These are phyloP conservation scores for Eueides isabella DNA, from an alignment of 1,140 invertebrate genomes.

Conservation along the genomic window DNA sequence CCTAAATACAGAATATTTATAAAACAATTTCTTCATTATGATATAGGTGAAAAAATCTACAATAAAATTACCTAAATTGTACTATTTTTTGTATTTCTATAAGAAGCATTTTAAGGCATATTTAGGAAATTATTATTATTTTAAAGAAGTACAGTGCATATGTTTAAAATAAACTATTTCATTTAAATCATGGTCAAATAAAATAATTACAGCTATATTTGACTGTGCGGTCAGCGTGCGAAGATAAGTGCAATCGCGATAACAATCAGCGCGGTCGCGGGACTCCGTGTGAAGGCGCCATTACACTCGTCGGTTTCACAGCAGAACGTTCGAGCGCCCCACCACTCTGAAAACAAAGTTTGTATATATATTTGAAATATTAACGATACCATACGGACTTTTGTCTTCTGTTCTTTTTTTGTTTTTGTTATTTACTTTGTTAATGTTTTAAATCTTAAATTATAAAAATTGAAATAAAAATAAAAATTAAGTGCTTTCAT, in stretches of 20 bases:
- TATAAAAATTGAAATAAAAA: too few species aligned
- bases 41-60: background rate
- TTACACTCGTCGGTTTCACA: constrained; percentile 85
- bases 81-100: constrained; percentile 9
- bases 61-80: constrained; percentile 5
- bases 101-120: background rate
- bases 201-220: constrained; percentile 16
- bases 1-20: background rate
- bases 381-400: too few species aligned
- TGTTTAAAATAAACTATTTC: background rate
- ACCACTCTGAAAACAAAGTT: constrained; percentile 80
- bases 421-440: too few species aligned
- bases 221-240: constrained; percentile 58
- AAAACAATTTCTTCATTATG: background rate
- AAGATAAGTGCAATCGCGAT: constrained; percentile 42
- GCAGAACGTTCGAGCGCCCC: constrained; percentile 86
- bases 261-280: constrained; percentile 42
- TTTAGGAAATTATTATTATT: too few species aligned
- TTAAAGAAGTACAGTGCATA: background rate
- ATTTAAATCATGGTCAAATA: background rate
- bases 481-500: too few species aligned
- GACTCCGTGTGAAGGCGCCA: constrained; percentile 53
- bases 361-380: background rate
- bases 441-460: too few species aligned
- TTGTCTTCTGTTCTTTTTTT: too few species aligned